phyloP scores from a whole-genome alignment of 2,797 vertebrate species.

The Cryptoblepharus egeriae region DNA sequence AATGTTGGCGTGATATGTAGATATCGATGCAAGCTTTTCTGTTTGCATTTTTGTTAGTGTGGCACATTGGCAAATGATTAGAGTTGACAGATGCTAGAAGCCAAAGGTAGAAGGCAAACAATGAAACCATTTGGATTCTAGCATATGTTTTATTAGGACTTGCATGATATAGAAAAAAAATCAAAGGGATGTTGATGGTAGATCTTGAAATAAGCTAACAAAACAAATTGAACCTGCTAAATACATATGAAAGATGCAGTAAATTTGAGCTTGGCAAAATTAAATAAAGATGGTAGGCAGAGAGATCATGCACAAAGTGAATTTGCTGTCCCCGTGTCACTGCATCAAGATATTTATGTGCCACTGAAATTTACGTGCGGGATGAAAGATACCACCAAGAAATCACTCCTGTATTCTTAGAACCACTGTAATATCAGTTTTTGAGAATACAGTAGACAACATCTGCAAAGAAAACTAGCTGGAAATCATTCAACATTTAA shows the following conservation, averaged over 20 bases:
- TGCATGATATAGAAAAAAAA: constrained; percentile 29
- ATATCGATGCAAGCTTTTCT: constrained; percentile 80
- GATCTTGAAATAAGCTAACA: constrained; percentile 2
- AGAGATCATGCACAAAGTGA: background rate
- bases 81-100: constrained; percentile 58
- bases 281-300: background rate
- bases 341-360: background rate
- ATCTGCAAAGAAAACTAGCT: constrained; percentile 13
- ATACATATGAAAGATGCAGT: background rate
- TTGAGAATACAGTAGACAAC: background rate
- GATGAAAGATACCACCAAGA: background rate
- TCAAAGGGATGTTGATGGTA: background rate
- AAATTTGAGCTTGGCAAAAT: background rate
- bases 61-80: constrained; percentile 71
- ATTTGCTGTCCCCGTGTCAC: background rate
- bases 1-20: constrained; percentile 80
- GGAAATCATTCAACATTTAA: background rate
- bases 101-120: constrained; percentile 70
- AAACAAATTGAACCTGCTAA: constrained; percentile 29
- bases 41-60: constrained; percentile 82
- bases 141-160: constrained; percentile 69
- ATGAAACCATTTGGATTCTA: constrained; percentile 81
- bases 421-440: background rate
- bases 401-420: background rate
- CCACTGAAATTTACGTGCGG: background rate